Percentiles rank a stretch among this genome's conserved stretches.
Evolutionary conservation across 2,113 vertebrate species (phyloP).

Genomic region (Burhinus bistriatus): DNA sequence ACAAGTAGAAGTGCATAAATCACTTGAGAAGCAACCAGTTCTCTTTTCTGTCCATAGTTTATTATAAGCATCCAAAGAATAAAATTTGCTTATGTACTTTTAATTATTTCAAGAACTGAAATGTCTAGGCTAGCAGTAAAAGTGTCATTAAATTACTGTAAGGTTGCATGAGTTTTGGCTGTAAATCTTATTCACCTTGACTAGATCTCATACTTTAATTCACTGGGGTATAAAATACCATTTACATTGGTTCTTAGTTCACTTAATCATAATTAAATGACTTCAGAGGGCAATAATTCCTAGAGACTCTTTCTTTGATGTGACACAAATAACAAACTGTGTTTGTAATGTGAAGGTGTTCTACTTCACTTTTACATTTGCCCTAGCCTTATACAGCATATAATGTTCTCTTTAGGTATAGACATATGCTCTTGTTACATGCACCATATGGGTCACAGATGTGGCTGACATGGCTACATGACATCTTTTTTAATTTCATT

Average conservation of each 20-base stretch:
- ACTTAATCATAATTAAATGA: conserved; percentile 81
- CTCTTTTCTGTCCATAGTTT: conserved; percentile 33
- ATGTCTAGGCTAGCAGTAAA: conserved; percentile 65
- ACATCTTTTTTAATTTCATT: conserved; percentile 70
- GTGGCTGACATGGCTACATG: conserved; percentile 66
- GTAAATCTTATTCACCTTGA: conserved; percentile 76
- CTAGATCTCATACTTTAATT: conserved; percentile 77
- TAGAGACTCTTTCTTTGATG: conserved; percentile 73
- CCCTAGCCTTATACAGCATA: conserved; percentile 56
- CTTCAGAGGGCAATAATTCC: conserved; percentile 76
- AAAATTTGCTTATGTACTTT: conserved; percentile 56
- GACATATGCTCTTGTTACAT: conserved; percentile 73
- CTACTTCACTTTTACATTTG: conserved; percentile 64
- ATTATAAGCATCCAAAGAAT: conserved; percentile 43
- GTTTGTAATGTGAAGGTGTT: conserved; percentile 65
- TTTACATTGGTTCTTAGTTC: conserved; percentile 75
- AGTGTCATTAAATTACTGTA: conserved; percentile 74
- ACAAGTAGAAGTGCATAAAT: conserved; percentile 34
- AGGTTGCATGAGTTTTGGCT: conserved; percentile 72
- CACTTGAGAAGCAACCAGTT: conserved; percentile 37
- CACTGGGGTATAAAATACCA: conserved; percentile 77
- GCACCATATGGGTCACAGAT: conserved; percentile 78
- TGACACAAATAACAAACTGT: conserved; percentile 78
- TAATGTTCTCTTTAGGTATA: conserved; percentile 65
- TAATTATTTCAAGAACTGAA: conserved; percentile 75